These are phyloP conservation scores for Glyphotaelius pellucidus DNA, from an alignment of 2,888 invertebrate genomes.

Conservation along the genomic window DNA sequence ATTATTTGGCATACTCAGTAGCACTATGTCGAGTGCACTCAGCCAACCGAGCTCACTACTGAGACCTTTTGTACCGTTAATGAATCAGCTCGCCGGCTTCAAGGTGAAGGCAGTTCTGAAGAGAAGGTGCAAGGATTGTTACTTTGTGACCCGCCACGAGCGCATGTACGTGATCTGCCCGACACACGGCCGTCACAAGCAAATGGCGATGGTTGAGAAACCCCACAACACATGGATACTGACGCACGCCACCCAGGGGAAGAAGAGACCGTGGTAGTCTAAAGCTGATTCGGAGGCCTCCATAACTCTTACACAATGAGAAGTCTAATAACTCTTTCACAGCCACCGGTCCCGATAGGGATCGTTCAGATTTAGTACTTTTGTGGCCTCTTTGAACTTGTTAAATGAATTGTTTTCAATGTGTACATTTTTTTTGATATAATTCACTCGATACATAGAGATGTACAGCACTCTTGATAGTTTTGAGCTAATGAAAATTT, in stretches of 20 bases:
- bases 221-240: constrained; percentile 86
- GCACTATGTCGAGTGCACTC: not conserved
- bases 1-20: constrained; percentile 50
- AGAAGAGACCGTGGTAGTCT: constrained; percentile 72
- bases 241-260: constrained; percentile 84
- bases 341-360: too few species aligned
- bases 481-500: too few species aligned
- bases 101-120: constrained; percentile 84
- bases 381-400: too few species aligned
- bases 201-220: constrained; percentile 83
- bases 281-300: not conserved
- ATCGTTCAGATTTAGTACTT: too few species aligned
- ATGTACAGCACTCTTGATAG: too few species aligned
- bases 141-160: constrained; percentile 82
- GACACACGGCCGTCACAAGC: constrained; percentile 88
- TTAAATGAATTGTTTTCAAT: too few species aligned
- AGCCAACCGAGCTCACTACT: constrained; percentile 20
- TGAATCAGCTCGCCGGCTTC: constrained; percentile 77
- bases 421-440: too few species aligned
- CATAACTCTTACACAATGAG: not conserved
- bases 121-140: constrained; percentile 88
- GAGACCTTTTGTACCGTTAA: constrained; percentile 32
- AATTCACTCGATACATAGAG: too few species aligned
- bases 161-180: constrained; percentile 86
- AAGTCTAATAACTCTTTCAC: not conserved